Evolutionary conservation across 2,888 invertebrate species (phyloP).

Genomic region (Mechanitis messenoides): DNA sequence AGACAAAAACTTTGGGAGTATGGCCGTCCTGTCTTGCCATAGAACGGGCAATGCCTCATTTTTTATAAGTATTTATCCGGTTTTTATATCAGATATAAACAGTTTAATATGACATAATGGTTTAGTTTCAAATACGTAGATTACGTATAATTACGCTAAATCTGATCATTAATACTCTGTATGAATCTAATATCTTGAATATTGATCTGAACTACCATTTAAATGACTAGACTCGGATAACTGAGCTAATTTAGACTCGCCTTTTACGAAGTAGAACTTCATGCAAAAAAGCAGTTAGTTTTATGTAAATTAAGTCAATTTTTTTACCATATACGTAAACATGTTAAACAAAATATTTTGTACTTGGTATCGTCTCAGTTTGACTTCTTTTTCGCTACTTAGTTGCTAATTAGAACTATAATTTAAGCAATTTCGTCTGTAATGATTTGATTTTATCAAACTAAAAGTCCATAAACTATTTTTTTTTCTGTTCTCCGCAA

Average conservation of each 20-base stretch:
- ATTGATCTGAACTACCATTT: constrained; percentile 25
- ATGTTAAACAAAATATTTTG: constrained; percentile 4
- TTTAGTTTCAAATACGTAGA: neutral
- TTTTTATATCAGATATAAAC: too few relatives aligned
- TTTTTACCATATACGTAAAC: constrained; percentile 27
- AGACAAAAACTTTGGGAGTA: too few relatives aligned
- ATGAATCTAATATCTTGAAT: constrained; percentile 22
- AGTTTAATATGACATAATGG: too few relatives aligned
- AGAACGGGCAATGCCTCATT: too few relatives aligned
- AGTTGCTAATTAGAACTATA: too few relatives aligned
- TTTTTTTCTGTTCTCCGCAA: too few relatives aligned
- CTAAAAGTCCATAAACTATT: too few relatives aligned
- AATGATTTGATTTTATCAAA: too few relatives aligned
- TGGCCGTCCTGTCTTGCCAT: too few relatives aligned
- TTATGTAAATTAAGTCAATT: constrained; percentile 31
- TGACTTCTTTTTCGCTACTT: too few relatives aligned
- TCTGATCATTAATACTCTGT: constrained; percentile 9
- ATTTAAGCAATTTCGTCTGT: too few relatives aligned
- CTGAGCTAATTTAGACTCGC: constrained; percentile 29
- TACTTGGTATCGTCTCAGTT: neutral
- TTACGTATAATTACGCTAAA: neutral
- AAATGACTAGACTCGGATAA: constrained; percentile 26
- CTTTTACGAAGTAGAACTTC: constrained; percentile 27
- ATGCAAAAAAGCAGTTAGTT: constrained; percentile 31
- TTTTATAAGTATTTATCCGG: too few relatives aligned